phyloP scores from a whole-genome alignment of 2,797 vertebrate genomes.

The Masticophis lateralis region DNA sequence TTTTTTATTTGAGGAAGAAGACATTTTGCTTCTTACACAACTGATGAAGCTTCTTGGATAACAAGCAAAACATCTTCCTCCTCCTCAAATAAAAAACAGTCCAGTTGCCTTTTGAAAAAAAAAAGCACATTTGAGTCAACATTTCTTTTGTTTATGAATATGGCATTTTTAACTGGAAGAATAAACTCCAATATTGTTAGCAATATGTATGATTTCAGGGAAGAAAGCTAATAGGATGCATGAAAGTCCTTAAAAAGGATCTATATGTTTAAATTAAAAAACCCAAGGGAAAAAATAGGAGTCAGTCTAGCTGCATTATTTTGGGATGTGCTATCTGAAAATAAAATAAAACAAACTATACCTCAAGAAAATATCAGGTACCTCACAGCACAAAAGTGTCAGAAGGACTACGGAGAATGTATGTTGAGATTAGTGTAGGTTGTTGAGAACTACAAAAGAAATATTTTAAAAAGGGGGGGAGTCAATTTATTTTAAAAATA shows the following conservation, averaged over 20 bases:
- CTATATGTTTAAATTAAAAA: not conserved
- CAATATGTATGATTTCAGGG: not conserved
- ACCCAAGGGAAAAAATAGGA: not conserved
- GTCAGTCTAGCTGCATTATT: not conserved
- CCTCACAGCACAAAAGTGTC: not conserved
- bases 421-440: not conserved
- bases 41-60: not conserved
- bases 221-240: not conserved
- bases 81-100: not conserved
- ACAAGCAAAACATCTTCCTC: not conserved
- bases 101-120: rapidly evolving
- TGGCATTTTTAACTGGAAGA: not conserved
- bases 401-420: not conserved
- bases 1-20: not conserved
- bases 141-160: not conserved
- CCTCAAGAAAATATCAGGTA: not conserved
- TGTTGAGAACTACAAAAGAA: not conserved
- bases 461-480: not conserved
- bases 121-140: not conserved
- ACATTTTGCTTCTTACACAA: not conserved
- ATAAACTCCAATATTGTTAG: not conserved
- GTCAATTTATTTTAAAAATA: not conserved
- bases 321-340: not conserved
- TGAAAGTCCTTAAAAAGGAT: not conserved
- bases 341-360: not conserved